Evolutionary conservation across 2,888 invertebrate genomes (phyloP), one percentile per base, ranked within the genome.

Genomic region (Leuctra nigra): DNA sequence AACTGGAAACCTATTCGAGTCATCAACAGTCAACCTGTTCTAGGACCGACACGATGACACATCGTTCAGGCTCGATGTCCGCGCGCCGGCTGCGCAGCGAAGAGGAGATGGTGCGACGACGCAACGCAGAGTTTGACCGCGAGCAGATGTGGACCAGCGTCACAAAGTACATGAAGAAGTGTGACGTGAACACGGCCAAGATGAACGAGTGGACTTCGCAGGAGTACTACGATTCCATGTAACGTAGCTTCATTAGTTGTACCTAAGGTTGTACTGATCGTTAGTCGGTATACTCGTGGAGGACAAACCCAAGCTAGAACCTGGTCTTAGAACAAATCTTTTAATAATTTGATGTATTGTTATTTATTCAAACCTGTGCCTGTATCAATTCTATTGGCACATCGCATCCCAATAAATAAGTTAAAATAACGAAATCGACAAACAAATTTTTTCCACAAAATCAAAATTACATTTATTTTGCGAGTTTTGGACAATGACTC

Each of bases 161-260:
- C 4, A 44, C 54, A 1, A 50, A 33, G 16, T 62, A 62, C 36
- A 60, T 59, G 53, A 41, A 59, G 14, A 47, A 55, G 1, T 62
- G 62, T 55, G 59, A 56, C 23, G 54, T 60, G 1, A 53, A 59
- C 35, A 47, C 53, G 38, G 54, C 50, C 47, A 59, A 60, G 47
- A 48, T 54, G 52, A 52, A 59, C 36, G 59, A 52, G 11, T 62
- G 60, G 60, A 50, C 50, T 14, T 50, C 50, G 22, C 16, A 33
- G 3, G 33, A 33, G 33, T 50, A 18, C n/a, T 50, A 50, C 22
- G 20, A 50, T 18, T 13, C 33, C 35, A 50, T 13, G 50, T 50
- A 22, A 14, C 25, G 29, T 6, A n/a, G n/a, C 29, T 6, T 29
- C 29, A 7, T 29, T 6, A 6, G n/a, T 36, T 13, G 36, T 11